A percentile compares a stretch with the other conserved stretches of the same genome.
These are phyloP conservation scores for Nasonovia ribisnigri DNA, from an alignment of 2,888 invertebrate species.

Conservation along the genomic window DNA sequence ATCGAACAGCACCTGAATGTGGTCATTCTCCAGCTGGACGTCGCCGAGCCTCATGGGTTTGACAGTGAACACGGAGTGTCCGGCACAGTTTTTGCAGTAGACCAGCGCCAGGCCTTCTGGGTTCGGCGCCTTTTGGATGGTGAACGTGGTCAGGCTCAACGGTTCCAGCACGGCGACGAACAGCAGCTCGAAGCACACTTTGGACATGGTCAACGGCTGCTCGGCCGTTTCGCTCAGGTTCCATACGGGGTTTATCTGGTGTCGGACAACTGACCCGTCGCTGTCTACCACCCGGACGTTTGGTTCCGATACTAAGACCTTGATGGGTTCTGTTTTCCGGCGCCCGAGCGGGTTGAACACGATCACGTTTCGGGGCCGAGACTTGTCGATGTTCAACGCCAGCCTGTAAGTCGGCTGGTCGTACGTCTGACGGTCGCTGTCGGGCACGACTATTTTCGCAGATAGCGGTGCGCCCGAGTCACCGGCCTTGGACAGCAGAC, in stretches of 20 bases:
- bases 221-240: conserved; percentile 70
- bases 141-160: conserved; percentile 80
- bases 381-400: conserved; percentile 75
- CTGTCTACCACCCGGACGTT: conserved; percentile 81
- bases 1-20: conserved; percentile 83
- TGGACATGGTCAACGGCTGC: conserved; percentile 57
- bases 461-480: conserved; percentile 68
- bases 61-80: conserved; percentile 70
- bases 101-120: conserved; percentile 69
- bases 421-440: conserved; percentile 79
- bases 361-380: conserved; percentile 77
- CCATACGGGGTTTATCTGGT: conserved; percentile 92
- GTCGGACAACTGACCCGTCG: conserved; percentile 76
- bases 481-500: conserved; percentile 72
- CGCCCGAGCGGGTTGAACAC: conserved; percentile 90
- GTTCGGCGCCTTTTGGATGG: conserved; percentile 66
- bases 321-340: conserved; percentile 82
- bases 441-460: conserved; percentile 70
- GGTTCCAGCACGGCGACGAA: conserved; percentile 88
- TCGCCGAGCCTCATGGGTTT: conserved; percentile 84
- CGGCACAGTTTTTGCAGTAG: conserved; percentile 70
- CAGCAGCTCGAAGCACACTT: conserved; percentile 72
- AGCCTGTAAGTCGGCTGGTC: conserved; percentile 83
- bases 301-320: conserved; percentile 78
- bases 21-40: conserved; percentile 85